phyloP scores from a whole-genome alignment of 2,113 vertebrate species.

The Scomber colias region DNA sequence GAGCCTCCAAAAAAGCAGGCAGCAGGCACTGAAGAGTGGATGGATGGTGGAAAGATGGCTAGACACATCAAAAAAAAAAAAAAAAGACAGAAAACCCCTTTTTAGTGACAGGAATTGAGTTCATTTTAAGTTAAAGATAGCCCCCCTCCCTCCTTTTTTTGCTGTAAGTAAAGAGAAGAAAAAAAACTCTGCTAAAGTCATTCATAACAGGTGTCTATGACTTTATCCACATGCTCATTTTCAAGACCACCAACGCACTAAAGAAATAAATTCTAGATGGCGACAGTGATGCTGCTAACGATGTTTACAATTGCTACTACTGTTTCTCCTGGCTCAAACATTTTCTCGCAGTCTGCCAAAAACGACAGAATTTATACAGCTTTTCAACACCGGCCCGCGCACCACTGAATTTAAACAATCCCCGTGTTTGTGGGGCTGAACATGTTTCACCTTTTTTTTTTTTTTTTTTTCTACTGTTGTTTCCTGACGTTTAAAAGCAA shows the following conservation, averaged over 20 bases:
- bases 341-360: slow-evolving; percentile 43
- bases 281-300: slow-evolving; percentile 22
- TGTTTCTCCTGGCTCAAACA: slow-evolving; percentile 45
- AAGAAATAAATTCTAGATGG: slow-evolving; percentile 30
- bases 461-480: slow-evolving; percentile 17
- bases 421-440: slow-evolving; percentile 34
- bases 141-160: slow-evolving; percentile 13
- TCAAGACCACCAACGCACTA: slow-evolving; percentile 16
- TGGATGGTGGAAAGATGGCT: slow-evolving; percentile 75
- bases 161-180: slow-evolving; percentile 11
- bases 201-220: slow-evolving; percentile 68
- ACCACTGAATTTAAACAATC: slow-evolving; percentile 37
- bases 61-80: slow-evolving; percentile 43
- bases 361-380: slow-evolving; percentile 24
- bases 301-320: slow-evolving; percentile 45
- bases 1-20: slow-evolving; percentile 75
- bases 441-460: slow-evolving; percentile 9
- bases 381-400: slow-evolving; percentile 42
- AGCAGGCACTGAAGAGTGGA: slow-evolving; percentile 55
- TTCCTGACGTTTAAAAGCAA: slow-evolving; percentile 18
- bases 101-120: slow-evolving; percentile 57
- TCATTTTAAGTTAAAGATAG: slow-evolving; percentile 38
- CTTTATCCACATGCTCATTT: slow-evolving; percentile 15
- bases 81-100: not conserved
- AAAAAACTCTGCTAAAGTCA: slow-evolving; percentile 13